Base-by-base conservation (phyloP, 2,888 invertebrate genomes). In the Nephrotoma guestfalica region DNA sequence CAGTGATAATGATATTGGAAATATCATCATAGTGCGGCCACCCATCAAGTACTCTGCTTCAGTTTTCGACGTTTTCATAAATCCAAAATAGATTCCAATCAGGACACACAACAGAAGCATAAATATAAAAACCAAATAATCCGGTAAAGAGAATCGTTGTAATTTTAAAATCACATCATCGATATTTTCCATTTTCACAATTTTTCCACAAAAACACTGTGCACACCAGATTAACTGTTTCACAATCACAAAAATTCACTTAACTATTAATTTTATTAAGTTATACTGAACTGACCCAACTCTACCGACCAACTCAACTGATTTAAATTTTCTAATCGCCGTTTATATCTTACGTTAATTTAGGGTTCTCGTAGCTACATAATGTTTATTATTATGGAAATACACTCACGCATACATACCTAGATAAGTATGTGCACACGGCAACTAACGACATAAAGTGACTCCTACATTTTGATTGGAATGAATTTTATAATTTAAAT, bases 11-110 rank as follows among this genome's bases (percentile, higher is more conserved):
- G 96, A 94, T 43, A 97, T 95, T 0, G 97, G 97, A 88, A 96
- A 91, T 4, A 95, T 93, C 86, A 94, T 93, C 96, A 97, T 96
- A 89, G 94, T 94, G 88, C 96, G 93, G 6, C 96, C 95, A 6
- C 96, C 97, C 91, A 97, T 94, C 88, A 97, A 93, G 90, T 97
- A 97, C 88, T 95, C 95, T 89, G 94, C 93, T 89, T 95, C 94
- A 1, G 94, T 93, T 2, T 89, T 88, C 2, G 90, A 89, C 89
- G 94, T 94, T 87, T 94, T 94, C 88, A 94, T 91, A 89, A 95
- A 95, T 6, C 96, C 97, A 89, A 95, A 97, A 90, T 96, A 96
- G 87, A 97, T 90, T 9, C 97, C 97, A 87, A 97, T 94, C 3
- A 93, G 92, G 43, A 95, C 94, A 89, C 96, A 97, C 47, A 95